Evolutionary conservation across 1,140 invertebrate genomes (phyloP).

Genomic region (Hormaphis cornu): DNA sequence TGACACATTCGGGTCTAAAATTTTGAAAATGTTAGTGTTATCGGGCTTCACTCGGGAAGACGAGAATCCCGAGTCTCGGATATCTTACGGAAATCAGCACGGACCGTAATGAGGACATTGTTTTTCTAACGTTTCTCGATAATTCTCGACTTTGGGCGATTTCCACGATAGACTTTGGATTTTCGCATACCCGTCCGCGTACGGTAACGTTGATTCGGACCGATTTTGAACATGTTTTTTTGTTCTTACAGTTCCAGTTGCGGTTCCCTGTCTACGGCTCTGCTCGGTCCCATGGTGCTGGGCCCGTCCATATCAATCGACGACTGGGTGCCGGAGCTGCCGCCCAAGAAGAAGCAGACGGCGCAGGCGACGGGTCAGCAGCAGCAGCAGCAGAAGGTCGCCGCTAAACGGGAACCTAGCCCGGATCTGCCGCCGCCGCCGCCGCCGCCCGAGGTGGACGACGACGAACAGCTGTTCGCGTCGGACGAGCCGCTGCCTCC

Average conservation of each 20-base stretch:
- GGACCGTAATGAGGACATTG: too few species aligned
- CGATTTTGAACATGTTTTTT: background rate
- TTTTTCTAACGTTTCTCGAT: too few species aligned
- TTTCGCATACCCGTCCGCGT: too few species aligned
- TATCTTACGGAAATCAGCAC: too few species aligned
- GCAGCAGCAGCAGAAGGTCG: conserved; percentile 45
- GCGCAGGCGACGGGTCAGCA: background rate
- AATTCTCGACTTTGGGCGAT: too few species aligned
- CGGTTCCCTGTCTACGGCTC: conserved; percentile 51
- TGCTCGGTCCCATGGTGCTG: conserved; percentile 53
- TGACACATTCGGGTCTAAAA: too few species aligned
- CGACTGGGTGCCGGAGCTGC: conserved; percentile 61
- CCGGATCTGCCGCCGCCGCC: conserved; percentile 41
- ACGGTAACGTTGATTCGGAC: too few species aligned
- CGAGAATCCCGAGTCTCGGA: too few species aligned
- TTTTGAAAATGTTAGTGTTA: too few species aligned
- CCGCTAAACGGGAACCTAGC: conserved; percentile 18
- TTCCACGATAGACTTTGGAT: too few species aligned
- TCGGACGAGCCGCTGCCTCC: conserved; percentile 61
- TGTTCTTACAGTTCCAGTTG: conserved; percentile 45
- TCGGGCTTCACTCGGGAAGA: too few species aligned
- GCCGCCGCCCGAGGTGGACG: conserved; percentile 37
- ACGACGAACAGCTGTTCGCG: conserved; percentile 43
- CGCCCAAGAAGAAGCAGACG: conserved; percentile 65
- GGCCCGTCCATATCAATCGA: conserved; percentile 56